Percentiles rank a stretch among this genome's conserved stretches.
phyloP scores from a whole-genome alignment of 2,888 invertebrate genomes.

The Endotricha flammealis region DNA sequence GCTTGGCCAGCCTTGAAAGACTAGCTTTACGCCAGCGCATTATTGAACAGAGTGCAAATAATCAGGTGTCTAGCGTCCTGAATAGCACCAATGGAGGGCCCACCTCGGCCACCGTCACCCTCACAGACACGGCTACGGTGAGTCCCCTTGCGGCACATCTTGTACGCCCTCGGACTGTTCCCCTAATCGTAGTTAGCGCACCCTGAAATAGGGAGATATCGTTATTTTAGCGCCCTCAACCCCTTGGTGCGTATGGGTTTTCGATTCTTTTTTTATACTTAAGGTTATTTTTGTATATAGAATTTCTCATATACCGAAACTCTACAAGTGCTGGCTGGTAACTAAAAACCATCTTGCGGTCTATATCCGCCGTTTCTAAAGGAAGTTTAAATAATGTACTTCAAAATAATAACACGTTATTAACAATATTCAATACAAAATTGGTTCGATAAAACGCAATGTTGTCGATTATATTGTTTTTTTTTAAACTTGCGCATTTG shows the following conservation, averaged over 20 bases:
- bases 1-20: slow-evolving; percentile 88
- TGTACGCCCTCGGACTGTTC: slow-evolving; percentile 63
- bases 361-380: slow-evolving; percentile 3
- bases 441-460: too few species aligned
- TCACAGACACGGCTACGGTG: slow-evolving; percentile 76
- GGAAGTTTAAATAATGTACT: too few species aligned
- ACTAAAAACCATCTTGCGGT: neutral
- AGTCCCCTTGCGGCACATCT: slow-evolving; percentile 67
- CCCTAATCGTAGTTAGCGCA: slow-evolving; percentile 64
- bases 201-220: slow-evolving; percentile 60
- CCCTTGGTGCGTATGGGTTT: slow-evolving; percentile 21
- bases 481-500: too few species aligned
- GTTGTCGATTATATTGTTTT: too few species aligned
- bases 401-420: too few species aligned
- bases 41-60: slow-evolving; percentile 81
- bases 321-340: slow-evolving; percentile 2
- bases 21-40: slow-evolving; percentile 89
- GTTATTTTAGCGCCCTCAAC: slow-evolving; percentile 54
- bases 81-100: slow-evolving; percentile 56
- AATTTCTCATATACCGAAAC: neutral
- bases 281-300: neutral
- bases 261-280: slow-evolving; percentile 12
- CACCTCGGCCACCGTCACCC: slow-evolving; percentile 72
- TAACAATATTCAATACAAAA: too few species aligned
- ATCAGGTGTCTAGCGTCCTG: slow-evolving; percentile 56